A percentile compares a stretch with the other conserved stretches of the same genome.
Conservation (phyloP, 2,797 vertebrate genomes). For the Myotis myotis region DNA sequence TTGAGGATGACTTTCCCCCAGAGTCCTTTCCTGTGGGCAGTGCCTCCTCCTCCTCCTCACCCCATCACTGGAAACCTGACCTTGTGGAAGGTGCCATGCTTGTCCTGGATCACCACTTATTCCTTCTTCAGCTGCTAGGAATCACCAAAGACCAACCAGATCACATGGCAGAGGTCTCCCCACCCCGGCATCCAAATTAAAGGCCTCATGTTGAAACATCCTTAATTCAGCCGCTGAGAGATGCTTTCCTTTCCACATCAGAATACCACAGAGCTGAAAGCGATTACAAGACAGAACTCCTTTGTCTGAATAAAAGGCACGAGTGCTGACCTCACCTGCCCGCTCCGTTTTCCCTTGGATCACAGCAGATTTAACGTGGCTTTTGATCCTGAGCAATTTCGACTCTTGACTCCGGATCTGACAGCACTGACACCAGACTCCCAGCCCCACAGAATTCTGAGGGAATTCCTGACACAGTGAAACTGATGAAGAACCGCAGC, state of each 20-base stretch:
- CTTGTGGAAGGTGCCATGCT: neutral
- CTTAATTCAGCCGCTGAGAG: slow-evolving; percentile 30
- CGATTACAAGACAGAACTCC: slow-evolving; percentile 64
- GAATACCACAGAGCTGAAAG: slow-evolving; percentile 66
- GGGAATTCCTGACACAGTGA: slow-evolving; percentile 54
- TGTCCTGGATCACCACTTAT: neutral
- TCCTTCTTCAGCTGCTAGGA: neutral
- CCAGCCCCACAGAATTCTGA: slow-evolving; percentile 50
- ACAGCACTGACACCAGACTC: slow-evolving; percentile 59
- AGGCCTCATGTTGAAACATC: slow-evolving; percentile 35
- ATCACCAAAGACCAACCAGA: neutral
- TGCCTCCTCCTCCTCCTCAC: neutral
- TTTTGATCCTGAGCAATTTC: slow-evolving; percentile 67
- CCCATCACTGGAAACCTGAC: neutral
- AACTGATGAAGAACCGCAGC: slow-evolving; percentile 61
- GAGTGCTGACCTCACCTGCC: slow-evolving; percentile 35
- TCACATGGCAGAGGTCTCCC: neutral
- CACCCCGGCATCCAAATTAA: neutral
- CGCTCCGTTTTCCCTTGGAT: neutral
- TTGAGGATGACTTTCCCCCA: neutral
- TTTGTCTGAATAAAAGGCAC: slow-evolving; percentile 59
- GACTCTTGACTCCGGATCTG: slow-evolving; percentile 44
- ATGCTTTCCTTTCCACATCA: slow-evolving; percentile 12
- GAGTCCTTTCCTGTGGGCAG: neutral
- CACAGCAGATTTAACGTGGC: slow-evolving; percentile 41